Percentiles rank a stretch among this genome's conserved stretches.
Evolutionary conservation across 2,797 vertebrate species (phyloP).

Genomic region (Tokudaia tokunoshimensis): DNA sequence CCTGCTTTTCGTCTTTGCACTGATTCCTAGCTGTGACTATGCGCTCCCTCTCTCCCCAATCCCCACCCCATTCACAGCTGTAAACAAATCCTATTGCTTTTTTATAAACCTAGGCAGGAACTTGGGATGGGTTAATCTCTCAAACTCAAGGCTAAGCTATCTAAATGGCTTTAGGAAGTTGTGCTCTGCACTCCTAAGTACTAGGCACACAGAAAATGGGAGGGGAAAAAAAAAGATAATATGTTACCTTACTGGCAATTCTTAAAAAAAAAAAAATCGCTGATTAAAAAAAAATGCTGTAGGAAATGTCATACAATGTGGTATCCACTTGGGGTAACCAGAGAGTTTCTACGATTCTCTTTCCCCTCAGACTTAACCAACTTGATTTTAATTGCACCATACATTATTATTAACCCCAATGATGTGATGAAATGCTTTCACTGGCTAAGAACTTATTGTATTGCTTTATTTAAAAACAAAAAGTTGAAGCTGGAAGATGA

Average conservation of each 20-base stretch:
- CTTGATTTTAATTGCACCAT: background rate
- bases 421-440: background rate
- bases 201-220: background rate
- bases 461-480: background rate
- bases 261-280: background rate
- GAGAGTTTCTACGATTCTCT: background rate
- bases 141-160: background rate
- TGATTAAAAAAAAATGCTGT: background rate
- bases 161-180: constrained; percentile 2
- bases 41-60: background rate
- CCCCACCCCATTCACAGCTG: background rate
- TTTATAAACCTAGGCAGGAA: background rate
- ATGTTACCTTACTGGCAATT: background rate
- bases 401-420: constrained; percentile 7
- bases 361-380: background rate
- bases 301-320: background rate
- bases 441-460: background rate
- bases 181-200: background rate
- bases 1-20: background rate
- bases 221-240: background rate
- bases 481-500: background rate
- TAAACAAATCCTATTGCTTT: constrained; percentile 40
- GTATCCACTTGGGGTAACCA: background rate
- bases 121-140: background rate
- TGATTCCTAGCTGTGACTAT: background rate